Percentiles rank a stretch among this genome's conserved stretches.
Evolutionary conservation across 2,113 vertebrate species (phyloP).

Genomic region (Aythya baeri): DNA sequence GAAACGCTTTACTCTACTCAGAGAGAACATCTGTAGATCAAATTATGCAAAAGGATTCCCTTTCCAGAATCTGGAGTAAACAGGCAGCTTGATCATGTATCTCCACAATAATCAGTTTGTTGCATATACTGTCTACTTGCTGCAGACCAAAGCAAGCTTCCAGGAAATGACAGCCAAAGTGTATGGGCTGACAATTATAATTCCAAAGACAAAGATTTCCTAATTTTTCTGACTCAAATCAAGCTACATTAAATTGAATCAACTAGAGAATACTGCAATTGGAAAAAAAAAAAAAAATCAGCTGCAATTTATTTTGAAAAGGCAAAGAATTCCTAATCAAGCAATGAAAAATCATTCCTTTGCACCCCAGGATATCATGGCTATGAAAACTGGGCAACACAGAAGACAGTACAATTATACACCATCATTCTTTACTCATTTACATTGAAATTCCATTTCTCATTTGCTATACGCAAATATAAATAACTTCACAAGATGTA

Average conservation of each 20-base stretch:
- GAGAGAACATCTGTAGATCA: background rate
- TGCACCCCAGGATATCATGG: background rate
- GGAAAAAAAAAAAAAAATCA: background rate
- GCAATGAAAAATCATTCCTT: background rate
- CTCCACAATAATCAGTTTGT: background rate
- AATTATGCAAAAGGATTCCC: background rate
- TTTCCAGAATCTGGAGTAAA: slow-evolving; percentile 1
- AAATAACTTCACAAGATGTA: slow-evolving; percentile 2
- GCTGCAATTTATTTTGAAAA: slow-evolving; percentile 8
- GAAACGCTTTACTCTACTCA: background rate
- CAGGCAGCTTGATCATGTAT: background rate
- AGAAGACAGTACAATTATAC: background rate
- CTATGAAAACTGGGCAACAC: background rate
- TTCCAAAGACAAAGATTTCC: background rate
- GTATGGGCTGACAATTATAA: background rate
- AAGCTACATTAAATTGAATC: background rate
- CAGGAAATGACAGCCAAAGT: background rate
- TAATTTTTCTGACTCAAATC: background rate
- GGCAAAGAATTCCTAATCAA: slow-evolving; percentile 31
- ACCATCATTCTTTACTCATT: background rate
- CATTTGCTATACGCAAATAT: background rate
- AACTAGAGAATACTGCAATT: background rate
- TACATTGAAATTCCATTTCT: slow-evolving; percentile 12
- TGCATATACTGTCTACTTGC: background rate
- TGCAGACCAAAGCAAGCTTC: background rate